Percentiles rank a stretch among this genome's conserved stretches.
Evolutionary conservation across 1,140 invertebrate species (phyloP).

Genomic region (Goniozus legneri): DNA sequence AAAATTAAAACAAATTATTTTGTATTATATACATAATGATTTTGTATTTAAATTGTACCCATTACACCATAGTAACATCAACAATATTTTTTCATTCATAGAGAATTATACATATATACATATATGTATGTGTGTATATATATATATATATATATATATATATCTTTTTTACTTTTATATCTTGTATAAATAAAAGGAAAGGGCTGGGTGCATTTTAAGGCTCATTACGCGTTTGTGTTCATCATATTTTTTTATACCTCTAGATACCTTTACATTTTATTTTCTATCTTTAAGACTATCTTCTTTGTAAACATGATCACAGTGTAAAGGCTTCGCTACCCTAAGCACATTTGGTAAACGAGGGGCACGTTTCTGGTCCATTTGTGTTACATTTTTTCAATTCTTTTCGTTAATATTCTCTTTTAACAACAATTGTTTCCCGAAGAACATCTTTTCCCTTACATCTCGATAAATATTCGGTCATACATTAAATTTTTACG

Average conservation of each 20-base stretch:
- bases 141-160: constrained; percentile 36
- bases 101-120: constrained; percentile 36
- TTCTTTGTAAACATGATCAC: constrained; percentile 48
- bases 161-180: constrained; percentile 28
- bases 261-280: constrained; percentile 29
- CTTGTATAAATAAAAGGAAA: constrained; percentile 31
- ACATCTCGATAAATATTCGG: too few species aligned
- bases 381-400: constrained; percentile 7
- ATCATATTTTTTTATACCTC: constrained; percentile 39
- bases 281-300: constrained; percentile 35
- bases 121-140: too few species aligned
- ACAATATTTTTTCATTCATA: constrained; percentile 38
- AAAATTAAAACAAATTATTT: too few species aligned
- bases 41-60: constrained; percentile 48
- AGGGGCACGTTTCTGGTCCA: constrained; percentile 21
- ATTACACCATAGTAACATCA: constrained; percentile 49
- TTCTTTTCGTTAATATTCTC: background rate
- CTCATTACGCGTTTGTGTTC: constrained; percentile 31
- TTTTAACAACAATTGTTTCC: background rate
- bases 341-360: constrained; percentile 20
- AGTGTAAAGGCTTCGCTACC: constrained; percentile 40
- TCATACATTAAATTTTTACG: too few species aligned
- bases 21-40: constrained; percentile 45
- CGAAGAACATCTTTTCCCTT: too few species aligned
- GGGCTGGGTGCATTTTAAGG: constrained; percentile 30